Evolutionary conservation across 2,797 vertebrate genomes (phyloP), one percentile per base, ranked within the genome.

Genomic region (Sebastes hubbsi): DNA sequence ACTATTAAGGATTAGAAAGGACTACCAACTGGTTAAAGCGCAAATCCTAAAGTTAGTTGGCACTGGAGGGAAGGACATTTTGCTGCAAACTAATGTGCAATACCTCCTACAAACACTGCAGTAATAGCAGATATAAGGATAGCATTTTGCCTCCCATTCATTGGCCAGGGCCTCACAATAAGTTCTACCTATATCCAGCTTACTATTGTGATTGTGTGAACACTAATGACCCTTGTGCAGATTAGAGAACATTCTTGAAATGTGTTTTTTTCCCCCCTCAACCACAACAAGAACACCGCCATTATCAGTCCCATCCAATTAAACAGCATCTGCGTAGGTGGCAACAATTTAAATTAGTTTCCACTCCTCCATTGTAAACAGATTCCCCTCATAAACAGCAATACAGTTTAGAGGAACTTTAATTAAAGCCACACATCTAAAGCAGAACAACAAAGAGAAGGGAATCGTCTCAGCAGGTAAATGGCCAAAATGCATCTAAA

Each of bases 1-100:
- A 74, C 72, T 91, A 82, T 87, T 88, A 87, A 78, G 84, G 85
- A 88, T 94, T 90, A 88, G 81, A 62, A 75, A 64, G 60, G 78
- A 73, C 78, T 82, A 56, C 77, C 84, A 88, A 85, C 75, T 72
- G 85, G 86, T 90, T 59, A 80, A 85, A 82, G 78, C 22, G 24
- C 36, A 80, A 78, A 84, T 63, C 77, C 71, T 76, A 38, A 74
- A 79, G 81, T 85, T 77, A 36, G 70, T 52, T 80, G 73, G 49
- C 29, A 24, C 32, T 6, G 30, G 54, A 72, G 55, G 64, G 46
- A 66, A 62, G 25, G 16, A 38, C 10, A 32, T 81, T 73, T 84
- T 38, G 14, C 24, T 56, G 20, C 16, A 79, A 77, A 73, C 38
- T 60, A 30, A 38, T 65, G 25, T 58, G 24, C 20, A 71, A 29